Percentiles rank a stretch among this genome's conserved stretches.
These are phyloP conservation scores for Entomobrya proxima DNA, from an alignment of 2,888 invertebrate genomes.

Conservation along the genomic window DNA sequence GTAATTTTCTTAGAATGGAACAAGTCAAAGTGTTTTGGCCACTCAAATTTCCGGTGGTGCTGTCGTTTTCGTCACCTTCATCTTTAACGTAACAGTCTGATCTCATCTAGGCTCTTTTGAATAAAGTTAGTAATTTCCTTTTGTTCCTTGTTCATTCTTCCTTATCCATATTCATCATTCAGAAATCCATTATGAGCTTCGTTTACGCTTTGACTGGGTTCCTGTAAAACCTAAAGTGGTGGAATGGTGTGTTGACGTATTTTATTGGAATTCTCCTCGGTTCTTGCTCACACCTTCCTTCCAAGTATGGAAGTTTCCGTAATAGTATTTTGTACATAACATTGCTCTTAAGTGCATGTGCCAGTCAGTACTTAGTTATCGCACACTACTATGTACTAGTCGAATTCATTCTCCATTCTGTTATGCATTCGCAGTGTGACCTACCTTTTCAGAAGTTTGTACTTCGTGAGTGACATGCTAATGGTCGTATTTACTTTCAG, in stretches of 20 bases:
- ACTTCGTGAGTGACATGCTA: neutral
- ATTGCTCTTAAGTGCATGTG: too few relatives aligned
- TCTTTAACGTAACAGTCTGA: neutral
- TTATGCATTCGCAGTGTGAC: too few relatives aligned
- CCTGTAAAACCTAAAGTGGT: neutral
- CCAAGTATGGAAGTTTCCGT: neutral
- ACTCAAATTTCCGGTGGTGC: neutral
- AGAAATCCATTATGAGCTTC: neutral
- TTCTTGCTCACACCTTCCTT: neutral
- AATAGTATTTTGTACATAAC: too few relatives aligned
- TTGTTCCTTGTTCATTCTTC: neutral
- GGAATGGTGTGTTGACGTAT: neutral
- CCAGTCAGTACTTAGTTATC: too few relatives aligned
- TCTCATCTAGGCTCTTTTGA: neutral
- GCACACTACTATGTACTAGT: too few relatives aligned
- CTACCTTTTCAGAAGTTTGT: too few relatives aligned
- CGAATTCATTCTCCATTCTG: too few relatives aligned
- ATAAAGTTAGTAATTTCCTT: conserved; percentile 8
- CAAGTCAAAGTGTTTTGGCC: neutral
- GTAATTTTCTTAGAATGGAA: neutral
- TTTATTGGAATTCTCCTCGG: conserved; percentile 17
- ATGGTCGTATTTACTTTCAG: neutral
- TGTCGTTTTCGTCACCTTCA: neutral
- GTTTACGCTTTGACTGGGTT: too few relatives aligned
- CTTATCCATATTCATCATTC: neutral